Percentiles rank a stretch among this genome's conserved stretches.
Evolutionary conservation across 2,888 invertebrate species (phyloP).

Genomic region (Lycophotia porphyrea): DNA sequence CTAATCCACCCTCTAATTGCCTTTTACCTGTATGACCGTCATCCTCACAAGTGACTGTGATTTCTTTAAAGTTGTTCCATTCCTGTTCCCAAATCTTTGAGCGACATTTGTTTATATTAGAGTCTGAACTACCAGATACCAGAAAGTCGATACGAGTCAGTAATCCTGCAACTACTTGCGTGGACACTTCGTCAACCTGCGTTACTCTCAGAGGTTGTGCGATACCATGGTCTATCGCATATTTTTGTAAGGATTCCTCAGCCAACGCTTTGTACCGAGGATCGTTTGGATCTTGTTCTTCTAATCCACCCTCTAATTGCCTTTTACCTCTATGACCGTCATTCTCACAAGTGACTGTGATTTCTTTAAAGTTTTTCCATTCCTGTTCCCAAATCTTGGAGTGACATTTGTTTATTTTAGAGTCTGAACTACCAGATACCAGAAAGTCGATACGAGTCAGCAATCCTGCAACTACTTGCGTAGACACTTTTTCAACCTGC

Average conservation of each 20-base stretch:
- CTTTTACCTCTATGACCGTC: neutral
- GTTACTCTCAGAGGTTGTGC: no score
- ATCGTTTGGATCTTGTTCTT: neutral
- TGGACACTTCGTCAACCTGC: no score
- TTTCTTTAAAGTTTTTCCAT: neutral
- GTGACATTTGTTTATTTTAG: neutral
- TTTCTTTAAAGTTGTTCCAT: no score
- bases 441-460: neutral
- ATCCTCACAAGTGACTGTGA: no score
- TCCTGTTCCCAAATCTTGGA: neutral
- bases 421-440: neutral
- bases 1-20: no score
- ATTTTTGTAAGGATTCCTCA: neutral
- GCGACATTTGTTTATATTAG: no score
- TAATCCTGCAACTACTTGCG: no score
- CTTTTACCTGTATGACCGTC: no score
- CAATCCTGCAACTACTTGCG: slow-evolving; percentile 45
- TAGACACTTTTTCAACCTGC: neutral
- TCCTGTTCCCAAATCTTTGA: no score
- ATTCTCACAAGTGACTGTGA: neutral
- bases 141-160: no score
- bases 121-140: no score
- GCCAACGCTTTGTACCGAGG: neutral
- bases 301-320: neutral
- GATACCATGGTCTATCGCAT: no score